phyloP scores from a whole-genome alignment of 2,113 vertebrate species.

The Coreoperca whiteheadi region DNA sequence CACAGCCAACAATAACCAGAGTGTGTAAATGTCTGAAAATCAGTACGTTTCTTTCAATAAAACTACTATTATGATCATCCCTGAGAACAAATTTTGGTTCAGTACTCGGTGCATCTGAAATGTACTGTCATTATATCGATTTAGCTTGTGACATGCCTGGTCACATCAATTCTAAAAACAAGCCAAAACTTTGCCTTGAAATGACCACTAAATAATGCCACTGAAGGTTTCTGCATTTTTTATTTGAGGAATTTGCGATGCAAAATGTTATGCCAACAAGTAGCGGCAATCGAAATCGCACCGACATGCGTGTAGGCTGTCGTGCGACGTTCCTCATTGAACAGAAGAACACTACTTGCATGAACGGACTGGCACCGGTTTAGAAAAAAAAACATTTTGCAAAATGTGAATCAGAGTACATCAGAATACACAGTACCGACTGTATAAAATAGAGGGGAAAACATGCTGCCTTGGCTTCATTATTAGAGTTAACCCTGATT shows the following conservation, averaged over 20 bases:
- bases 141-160: slow-evolving; percentile 31
- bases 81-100: slow-evolving; percentile 86
- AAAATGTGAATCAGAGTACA: slow-evolving; percentile 51
- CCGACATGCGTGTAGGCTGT: background rate
- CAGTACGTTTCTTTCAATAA: slow-evolving; percentile 44
- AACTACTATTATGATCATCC: slow-evolving; percentile 78
- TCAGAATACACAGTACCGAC: slow-evolving; percentile 51
- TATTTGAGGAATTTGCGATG: slow-evolving; percentile 7
- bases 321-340: background rate
- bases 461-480: slow-evolving; percentile 68
- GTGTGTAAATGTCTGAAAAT: slow-evolving; percentile 59
- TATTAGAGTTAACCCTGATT: slow-evolving; percentile 74
- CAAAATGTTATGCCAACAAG: slow-evolving; percentile 10
- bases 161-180: slow-evolving; percentile 32
- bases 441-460: slow-evolving; percentile 62
- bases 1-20: slow-evolving; percentile 57
- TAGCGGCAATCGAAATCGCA: background rate
- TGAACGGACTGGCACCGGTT: slow-evolving; percentile 20
- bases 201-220: slow-evolving; percentile 41
- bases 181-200: slow-evolving; percentile 28
- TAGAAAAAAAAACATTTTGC: slow-evolving; percentile 44
- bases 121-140: slow-evolving; percentile 52
- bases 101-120: slow-evolving; percentile 76
- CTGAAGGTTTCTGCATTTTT: slow-evolving; percentile 12
- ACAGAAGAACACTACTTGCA: slow-evolving; percentile 21